These are phyloP conservation scores for Arnoldichthys spilopterus DNA, from an alignment of 2,797 vertebrate genomes.

Conservation along the genomic window DNA sequence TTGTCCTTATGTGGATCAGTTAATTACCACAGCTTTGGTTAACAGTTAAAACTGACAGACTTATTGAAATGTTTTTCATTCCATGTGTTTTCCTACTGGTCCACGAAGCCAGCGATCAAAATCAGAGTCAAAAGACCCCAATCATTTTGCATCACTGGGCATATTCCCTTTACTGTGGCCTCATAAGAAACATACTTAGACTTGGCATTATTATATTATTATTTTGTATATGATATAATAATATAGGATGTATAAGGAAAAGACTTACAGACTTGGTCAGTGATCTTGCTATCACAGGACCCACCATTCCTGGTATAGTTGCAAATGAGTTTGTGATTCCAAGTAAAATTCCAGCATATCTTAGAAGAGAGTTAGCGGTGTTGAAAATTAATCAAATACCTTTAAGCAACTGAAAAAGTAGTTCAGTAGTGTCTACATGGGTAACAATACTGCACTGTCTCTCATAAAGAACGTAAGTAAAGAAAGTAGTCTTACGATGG, in stretches of 20 bases:
- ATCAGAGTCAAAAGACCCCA: background rate
- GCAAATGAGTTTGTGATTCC: slow-evolving; percentile 98
- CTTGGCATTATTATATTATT: too few species aligned
- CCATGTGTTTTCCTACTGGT: background rate
- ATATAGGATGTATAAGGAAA: background rate
- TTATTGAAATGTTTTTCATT: background rate
- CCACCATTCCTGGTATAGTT: slow-evolving; percentile 96
- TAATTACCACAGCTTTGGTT: too few species aligned
- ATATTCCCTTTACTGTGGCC: background rate
- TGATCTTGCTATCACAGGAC: slow-evolving; percentile 89
- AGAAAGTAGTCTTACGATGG: slow-evolving; percentile 88
- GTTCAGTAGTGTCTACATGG: background rate
- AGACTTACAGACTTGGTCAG: slow-evolving; percentile 89
- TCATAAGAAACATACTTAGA: background rate
- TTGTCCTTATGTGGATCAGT: too few species aligned
- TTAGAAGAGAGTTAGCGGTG: slow-evolving; percentile 58
- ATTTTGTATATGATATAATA: background rate
- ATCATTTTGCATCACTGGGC: background rate
- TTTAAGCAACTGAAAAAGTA: background rate
- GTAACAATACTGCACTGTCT: background rate
- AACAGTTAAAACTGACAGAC: background rate
- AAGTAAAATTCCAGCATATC: slow-evolving; percentile 94
- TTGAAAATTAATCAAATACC: background rate
- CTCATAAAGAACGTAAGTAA: background rate
- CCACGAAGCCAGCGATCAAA: too few species aligned